These are phyloP conservation scores for Malthinus flaveolus DNA, from an alignment of 2,888 invertebrate species.

Conservation along the genomic window DNA sequence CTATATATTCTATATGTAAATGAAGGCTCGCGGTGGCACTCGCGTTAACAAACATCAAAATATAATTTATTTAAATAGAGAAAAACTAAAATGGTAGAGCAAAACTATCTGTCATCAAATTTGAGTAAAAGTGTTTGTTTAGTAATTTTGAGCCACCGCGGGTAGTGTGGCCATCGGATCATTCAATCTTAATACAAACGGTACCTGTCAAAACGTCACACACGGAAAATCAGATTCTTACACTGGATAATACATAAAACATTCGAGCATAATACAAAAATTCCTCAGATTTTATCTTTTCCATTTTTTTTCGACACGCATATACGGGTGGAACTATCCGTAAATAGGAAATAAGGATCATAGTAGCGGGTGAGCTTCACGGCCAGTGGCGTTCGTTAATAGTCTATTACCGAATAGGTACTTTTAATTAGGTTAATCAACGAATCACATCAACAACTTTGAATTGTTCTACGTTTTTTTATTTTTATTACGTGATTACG, in stretches of 20 bases:
- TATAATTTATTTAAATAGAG: too few species aligned
- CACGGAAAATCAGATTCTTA: constrained; percentile 38
- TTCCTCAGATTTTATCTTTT: constrained; percentile 38
- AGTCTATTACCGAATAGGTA: constrained; percentile 43
- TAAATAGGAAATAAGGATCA: constrained; percentile 32
- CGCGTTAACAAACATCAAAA: background rate
- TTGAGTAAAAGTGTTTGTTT: constrained; percentile 35
- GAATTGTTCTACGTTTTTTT: constrained; percentile 39
- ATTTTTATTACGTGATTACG: constrained; percentile 26
- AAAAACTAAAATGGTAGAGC: constrained; percentile 13
- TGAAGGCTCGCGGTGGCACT: too few species aligned
- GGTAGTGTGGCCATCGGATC: constrained; percentile 33
- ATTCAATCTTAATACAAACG: constrained; percentile 38
- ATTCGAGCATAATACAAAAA: constrained; percentile 40
- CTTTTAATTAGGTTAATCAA: constrained; percentile 46
- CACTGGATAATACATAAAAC: constrained; percentile 40
- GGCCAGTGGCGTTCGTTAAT: constrained; percentile 44
- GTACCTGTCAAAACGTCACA: constrained; percentile 38
- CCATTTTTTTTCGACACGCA: constrained; percentile 35
- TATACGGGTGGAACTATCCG: constrained; percentile 33
- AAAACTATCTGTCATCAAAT: constrained; percentile 31
- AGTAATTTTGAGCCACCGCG: constrained; percentile 18
- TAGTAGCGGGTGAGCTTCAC: constrained; percentile 37
- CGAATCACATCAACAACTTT: constrained; percentile 45
- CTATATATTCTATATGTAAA: too few species aligned